Conservation (phyloP, 1,140 invertebrate species). For the Saccostrea glomerata region DNA sequence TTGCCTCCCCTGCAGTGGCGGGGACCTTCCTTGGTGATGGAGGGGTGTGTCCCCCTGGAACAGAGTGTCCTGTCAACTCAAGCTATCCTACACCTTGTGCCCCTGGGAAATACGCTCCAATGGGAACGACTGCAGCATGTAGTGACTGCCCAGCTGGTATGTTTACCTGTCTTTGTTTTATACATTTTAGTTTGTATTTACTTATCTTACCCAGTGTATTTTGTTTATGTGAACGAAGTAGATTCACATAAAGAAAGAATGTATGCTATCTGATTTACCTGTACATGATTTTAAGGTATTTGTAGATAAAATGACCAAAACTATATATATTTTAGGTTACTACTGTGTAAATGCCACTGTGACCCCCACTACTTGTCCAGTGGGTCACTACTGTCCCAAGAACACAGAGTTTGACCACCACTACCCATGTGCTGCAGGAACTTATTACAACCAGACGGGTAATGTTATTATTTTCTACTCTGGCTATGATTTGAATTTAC, state of each 20-base stretch:
- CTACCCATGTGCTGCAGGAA: conserved; percentile 74
- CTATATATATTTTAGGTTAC: conserved; percentile 61
- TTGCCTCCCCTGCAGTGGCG: conserved; percentile 64
- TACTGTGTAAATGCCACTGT: conserved; percentile 76
- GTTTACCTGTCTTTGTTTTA: background rate
- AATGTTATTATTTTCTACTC: background rate
- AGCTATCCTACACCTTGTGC: conserved; percentile 68
- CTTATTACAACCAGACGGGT: conserved; percentile 74
- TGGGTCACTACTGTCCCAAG: conserved; percentile 73
- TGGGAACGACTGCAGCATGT: conserved; percentile 60
- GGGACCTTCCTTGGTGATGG: conserved; percentile 70
- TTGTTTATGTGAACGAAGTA: background rate
- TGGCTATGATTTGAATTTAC: too few relatives aligned
- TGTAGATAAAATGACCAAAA: background rate
- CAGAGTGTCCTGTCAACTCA: conserved; percentile 72
- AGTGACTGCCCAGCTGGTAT: conserved; percentile 70
- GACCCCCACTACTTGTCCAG: conserved; percentile 68
- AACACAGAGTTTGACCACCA: conserved; percentile 70
- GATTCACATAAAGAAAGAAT: background rate
- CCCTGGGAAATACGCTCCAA: conserved; percentile 71
- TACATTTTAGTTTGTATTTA: too few relatives aligned
- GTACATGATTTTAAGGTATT: background rate
- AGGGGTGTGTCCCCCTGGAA: conserved; percentile 71
- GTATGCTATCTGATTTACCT: background rate
- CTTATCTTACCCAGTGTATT: too few relatives aligned